phyloP scores from a whole-genome alignment of 1,140 invertebrate species.

The Tigriopus japonicus region DNA sequence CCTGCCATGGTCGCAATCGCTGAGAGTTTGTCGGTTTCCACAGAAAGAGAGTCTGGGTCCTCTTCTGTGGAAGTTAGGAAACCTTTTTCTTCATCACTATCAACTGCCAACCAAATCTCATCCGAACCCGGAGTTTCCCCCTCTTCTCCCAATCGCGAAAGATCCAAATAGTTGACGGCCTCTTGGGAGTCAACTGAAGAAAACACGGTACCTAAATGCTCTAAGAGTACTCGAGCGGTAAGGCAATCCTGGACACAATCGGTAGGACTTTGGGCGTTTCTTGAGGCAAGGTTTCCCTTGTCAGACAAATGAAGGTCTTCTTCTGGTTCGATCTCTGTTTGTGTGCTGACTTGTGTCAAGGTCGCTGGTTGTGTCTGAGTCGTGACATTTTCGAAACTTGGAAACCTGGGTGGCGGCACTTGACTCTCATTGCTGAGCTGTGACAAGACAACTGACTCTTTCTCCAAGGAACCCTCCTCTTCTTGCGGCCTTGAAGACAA shows the following conservation, averaged over 20 bases:
- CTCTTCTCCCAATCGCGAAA: slow-evolving; percentile 10
- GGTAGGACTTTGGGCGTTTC: background rate
- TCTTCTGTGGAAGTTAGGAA: slow-evolving; percentile 4
- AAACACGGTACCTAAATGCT: background rate
- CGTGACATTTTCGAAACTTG: too few species aligned
- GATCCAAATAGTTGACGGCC: slow-evolving; percentile 11
- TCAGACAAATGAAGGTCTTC: too few species aligned
- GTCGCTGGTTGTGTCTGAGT: too few species aligned
- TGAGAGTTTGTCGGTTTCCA: slow-evolving; percentile 9
- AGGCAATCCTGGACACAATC: slow-evolving; percentile 1
- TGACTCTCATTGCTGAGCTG: too few species aligned
- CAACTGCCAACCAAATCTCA: slow-evolving; percentile 12
- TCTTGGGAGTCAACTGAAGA: background rate
- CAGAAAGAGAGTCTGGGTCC: slow-evolving; percentile 7
- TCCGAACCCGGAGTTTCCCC: slow-evolving; percentile 13
- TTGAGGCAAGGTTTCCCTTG: too few species aligned
- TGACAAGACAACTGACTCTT: too few species aligned
- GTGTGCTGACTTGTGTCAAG: too few species aligned
- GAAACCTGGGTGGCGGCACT: too few species aligned
- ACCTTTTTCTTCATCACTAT: slow-evolving; percentile 10
- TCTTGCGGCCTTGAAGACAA: too few species aligned
- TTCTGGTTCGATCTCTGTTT: too few species aligned
- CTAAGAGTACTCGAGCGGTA: slow-evolving; percentile 4
- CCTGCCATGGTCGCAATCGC: slow-evolving; percentile 7
- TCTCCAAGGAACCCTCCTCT: too few species aligned